These are phyloP conservation scores for Tetranychus truncatus DNA, from an alignment of 2,888 invertebrate genomes.

Conservation along the genomic window DNA sequence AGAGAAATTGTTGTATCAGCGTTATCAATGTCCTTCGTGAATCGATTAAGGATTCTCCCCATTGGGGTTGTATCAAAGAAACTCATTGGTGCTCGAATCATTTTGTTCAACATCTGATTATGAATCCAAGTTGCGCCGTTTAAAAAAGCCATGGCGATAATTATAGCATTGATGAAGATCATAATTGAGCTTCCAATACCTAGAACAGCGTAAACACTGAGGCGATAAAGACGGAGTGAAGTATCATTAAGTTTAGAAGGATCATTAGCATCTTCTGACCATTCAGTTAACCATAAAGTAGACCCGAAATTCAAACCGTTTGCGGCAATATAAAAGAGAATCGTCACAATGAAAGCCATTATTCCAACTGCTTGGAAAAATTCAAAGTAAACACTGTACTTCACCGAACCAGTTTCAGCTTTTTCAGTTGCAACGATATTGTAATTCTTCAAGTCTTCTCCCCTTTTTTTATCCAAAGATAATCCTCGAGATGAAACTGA, in stretches of 20 bases:
- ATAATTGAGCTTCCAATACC: neutral
- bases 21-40: constrained; percentile 28
- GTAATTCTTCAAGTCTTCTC: neutral
- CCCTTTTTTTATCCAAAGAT: neutral
- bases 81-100: constrained; percentile 34
- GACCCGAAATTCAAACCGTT: constrained; percentile 21
- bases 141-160: neutral
- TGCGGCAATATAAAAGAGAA: constrained; percentile 31
- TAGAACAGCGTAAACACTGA: neutral
- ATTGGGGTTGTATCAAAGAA: constrained; percentile 28
- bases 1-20: constrained; percentile 28
- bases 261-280: constrained; percentile 21
- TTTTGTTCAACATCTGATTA: constrained; percentile 28
- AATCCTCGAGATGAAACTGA: neutral
- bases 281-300: constrained; percentile 27
- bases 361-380: constrained; percentile 20
- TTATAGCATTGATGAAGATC: neutral
- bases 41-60: constrained; percentile 27
- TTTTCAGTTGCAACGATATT: constrained; percentile 20
- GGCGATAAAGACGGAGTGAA: neutral
- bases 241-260: neutral
- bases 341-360: constrained; percentile 36
- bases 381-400: constrained; percentile 17
- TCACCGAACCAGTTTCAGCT: constrained; percentile 22
- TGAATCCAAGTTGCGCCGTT: constrained; percentile 21